Evolutionary conservation across 2,797 vertebrate genomes (phyloP).

Genomic region (Pipistrellus pipistrellus): DNA sequence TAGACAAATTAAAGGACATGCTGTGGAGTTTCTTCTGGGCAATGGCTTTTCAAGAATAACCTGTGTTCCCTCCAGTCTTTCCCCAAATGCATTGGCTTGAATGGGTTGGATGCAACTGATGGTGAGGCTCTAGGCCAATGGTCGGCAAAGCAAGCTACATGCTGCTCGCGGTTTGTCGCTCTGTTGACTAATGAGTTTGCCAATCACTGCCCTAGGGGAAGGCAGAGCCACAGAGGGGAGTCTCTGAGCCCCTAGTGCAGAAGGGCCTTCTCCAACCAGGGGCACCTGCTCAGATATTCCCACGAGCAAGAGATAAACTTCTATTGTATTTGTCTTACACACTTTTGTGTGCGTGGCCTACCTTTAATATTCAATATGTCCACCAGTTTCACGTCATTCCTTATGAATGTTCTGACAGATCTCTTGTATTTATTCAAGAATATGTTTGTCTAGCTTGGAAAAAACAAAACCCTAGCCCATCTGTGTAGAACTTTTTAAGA

Average conservation of each 20-base stretch:
- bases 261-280: neutral
- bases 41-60: neutral
- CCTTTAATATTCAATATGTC: neutral
- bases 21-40: neutral
- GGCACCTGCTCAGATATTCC: neutral
- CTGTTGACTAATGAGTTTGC: no score
- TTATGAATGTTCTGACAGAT: neutral
- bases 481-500: neutral
- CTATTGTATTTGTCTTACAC: neutral
- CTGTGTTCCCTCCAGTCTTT: neutral
- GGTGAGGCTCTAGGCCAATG: neutral
- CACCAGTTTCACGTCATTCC: neutral
- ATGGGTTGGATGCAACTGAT: neutral
- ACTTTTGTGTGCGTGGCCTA: neutral
- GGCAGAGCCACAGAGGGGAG: neutral
- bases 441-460: slow-evolving; percentile 22
- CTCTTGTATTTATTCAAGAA: slow-evolving; percentile 35
- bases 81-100: neutral
- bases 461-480: neutral
- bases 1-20: neutral
- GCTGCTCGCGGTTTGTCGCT: no score
- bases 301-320: neutral
- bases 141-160: no score
- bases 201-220: neutral
- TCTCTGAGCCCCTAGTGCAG: accelerated